Base-by-base conservation (phyloP, 2,113 vertebrate genomes). In the Oncorhynchus mykiss region DNA sequence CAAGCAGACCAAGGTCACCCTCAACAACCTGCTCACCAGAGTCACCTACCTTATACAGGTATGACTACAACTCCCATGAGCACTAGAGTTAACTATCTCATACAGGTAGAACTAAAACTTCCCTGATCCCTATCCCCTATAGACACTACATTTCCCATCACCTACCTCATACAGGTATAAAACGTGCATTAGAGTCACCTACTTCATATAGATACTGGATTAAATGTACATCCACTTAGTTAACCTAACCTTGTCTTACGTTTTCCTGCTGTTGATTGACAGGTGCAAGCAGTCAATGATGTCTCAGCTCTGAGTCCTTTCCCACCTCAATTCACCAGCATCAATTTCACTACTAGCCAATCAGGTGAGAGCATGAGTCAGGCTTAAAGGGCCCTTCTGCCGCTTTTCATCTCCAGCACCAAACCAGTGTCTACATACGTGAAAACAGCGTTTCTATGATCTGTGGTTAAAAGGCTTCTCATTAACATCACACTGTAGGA, bases 291-390 rank as follows among this genome's bases (percentile, higher is more conserved):
- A 13, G 91, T 98, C 89, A 99, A 99, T 70, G 88, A 95, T 67
- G 97, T 98, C 71, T 97, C 96, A 0, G 93, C 95, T 71, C 84
- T 98, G 88, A 99, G 97, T 72, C 94, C 96, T 0, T 96, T 97
- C 71, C 93, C 96, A 3, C 96, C 95, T 22, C 95, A 93, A 82
- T 95, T 92, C n/a, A 90, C 94, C 29, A 95, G 95, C 87, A 96
- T 99, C 93, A 99, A 98, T 70, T 94, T 99, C 78, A 98, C 96
- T 80, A 99, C 96, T 75, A 99, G 95, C 92, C 96, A 99, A 68
- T 95, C 97, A 95, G 97, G 97, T 99, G 89, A 96, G 94, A 48
- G 25, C 16, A 24, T 22, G 51, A 54, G 51, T 18, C 51, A 18
- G 51, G 51, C 51, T 54, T 45, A 45, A 45, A 12, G 2, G 39